A percentile compares a stretch with the other conserved stretches of the same genome.
Conservation (phyloP, 2,797 vertebrate species). For the Galagoides demidoff region DNA sequence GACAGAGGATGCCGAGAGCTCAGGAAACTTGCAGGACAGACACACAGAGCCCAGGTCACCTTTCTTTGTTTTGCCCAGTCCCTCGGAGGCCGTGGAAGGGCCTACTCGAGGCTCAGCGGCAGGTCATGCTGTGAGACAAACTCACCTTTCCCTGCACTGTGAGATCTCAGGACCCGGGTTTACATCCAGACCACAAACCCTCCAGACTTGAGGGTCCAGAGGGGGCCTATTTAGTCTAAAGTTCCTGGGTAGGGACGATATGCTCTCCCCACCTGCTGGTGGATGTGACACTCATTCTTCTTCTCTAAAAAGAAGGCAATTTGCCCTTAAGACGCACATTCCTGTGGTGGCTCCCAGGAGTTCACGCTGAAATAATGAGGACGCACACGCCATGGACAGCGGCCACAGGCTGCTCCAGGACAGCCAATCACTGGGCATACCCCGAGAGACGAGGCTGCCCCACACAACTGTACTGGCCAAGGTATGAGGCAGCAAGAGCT, state of each 20-base stretch:
- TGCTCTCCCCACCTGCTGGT: not conserved
- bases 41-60: not conserved
- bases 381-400: not conserved
- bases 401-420: not conserved
- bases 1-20: not conserved
- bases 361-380: not conserved
- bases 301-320: not conserved
- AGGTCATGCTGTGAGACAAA: not conserved
- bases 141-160: not conserved
- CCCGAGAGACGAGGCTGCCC: fast-evolving
- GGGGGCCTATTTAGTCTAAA: not conserved
- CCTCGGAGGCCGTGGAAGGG: not conserved
- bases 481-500: not conserved
- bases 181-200: not conserved
- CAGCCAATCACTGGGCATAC: not conserved
- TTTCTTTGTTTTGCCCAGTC: not conserved
- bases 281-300: not conserved
- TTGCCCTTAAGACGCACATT: not conserved
- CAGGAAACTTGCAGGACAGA: not conserved
- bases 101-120: too few species aligned
- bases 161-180: not conserved
- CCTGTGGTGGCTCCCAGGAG: not conserved
- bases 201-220: not conserved
- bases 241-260: fast-evolving
- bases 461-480: not conserved